phyloP scores from a whole-genome alignment of 2,888 invertebrate genomes.

The Orthosia gothica region DNA sequence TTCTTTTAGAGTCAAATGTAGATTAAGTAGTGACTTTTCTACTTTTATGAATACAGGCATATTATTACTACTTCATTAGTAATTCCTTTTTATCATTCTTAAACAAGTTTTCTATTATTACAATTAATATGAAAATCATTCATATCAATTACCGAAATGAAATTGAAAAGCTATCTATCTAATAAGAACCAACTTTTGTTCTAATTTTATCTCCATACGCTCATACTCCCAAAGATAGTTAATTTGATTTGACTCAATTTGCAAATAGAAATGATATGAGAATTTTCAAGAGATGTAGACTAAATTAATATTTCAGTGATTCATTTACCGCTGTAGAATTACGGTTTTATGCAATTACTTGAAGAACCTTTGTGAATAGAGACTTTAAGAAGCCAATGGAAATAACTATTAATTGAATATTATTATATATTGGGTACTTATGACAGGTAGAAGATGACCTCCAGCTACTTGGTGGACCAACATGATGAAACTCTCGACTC shows the following conservation, averaged over 20 bases:
- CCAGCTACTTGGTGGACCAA: too few species aligned
- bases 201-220: conserved; percentile 11
- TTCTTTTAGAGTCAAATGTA: too few species aligned
- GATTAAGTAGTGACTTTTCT: too few species aligned
- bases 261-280: conserved; percentile 22
- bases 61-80: not conserved
- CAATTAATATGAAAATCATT: not conserved
- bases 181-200: conserved; percentile 2
- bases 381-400: conserved; percentile 2
- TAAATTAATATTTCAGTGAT: conserved; percentile 28
- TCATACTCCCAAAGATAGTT: conserved; percentile 17
- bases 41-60: not conserved
- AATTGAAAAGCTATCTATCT: conserved; percentile 2
- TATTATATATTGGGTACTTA: not conserved
- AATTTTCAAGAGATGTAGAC: conserved; percentile 10
- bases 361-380: not conserved
- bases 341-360: conserved; percentile 3
- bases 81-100: not conserved
- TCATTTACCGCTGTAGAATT: not conserved
- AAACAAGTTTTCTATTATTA: not conserved
- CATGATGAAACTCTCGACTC: too few species aligned
- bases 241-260: conserved; percentile 45
- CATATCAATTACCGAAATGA: not conserved
- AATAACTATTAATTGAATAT: not conserved
- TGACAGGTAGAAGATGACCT: too few species aligned